A percentile compares a stretch with the other conserved stretches of the same genome.
Conservation (phyloP, 2,113 vertebrate species). For the Lepisosteus osseus region DNA sequence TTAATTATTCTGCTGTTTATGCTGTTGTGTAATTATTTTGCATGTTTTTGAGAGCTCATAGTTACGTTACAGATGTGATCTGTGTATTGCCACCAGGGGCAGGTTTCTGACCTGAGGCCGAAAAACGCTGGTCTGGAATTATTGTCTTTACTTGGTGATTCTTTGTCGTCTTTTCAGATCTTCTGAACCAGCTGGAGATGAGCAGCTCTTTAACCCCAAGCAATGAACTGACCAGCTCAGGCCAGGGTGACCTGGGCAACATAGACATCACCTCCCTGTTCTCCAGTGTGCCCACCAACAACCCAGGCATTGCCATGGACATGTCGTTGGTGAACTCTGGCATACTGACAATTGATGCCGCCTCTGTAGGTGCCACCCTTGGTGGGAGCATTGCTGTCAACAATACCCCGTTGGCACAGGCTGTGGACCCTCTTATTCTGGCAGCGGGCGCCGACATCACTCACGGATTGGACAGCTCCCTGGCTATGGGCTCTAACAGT, state of each 20-base stretch:
- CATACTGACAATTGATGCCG: slow-evolving; percentile 85
- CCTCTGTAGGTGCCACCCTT: slow-evolving; percentile 72
- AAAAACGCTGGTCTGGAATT: too few relatives aligned
- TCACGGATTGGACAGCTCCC: slow-evolving; percentile 74
- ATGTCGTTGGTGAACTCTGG: slow-evolving; percentile 81
- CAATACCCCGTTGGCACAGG: slow-evolving; percentile 62
- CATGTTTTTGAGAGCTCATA: too few relatives aligned
- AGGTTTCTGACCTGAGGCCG: too few relatives aligned
- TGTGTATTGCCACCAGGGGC: too few relatives aligned
- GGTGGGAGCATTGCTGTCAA: slow-evolving; percentile 54
- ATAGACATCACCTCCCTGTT: slow-evolving; percentile 89
- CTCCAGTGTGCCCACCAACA: slow-evolving; percentile 67
- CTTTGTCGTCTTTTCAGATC: slow-evolving; percentile 63
- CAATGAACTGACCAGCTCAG: slow-evolving; percentile 78
- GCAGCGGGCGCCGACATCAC: slow-evolving; percentile 71
- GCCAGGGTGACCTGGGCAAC: slow-evolving; percentile 77
- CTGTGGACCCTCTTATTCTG: slow-evolving; percentile 82
- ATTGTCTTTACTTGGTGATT: too few relatives aligned
- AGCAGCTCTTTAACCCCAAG: slow-evolving; percentile 81
- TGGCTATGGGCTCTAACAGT: slow-evolving; percentile 58
- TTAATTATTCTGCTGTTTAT: too few relatives aligned
- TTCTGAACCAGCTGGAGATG: slow-evolving; percentile 81
- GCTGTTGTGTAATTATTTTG: too few relatives aligned
- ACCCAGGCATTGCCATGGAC: slow-evolving; percentile 67
- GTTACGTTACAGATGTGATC: too few relatives aligned